A percentile compares a stretch with the other conserved stretches of the same genome.
Evolutionary conservation across 2,888 invertebrate species (phyloP).

Genomic region (Siphlonurus alternatus): DNA sequence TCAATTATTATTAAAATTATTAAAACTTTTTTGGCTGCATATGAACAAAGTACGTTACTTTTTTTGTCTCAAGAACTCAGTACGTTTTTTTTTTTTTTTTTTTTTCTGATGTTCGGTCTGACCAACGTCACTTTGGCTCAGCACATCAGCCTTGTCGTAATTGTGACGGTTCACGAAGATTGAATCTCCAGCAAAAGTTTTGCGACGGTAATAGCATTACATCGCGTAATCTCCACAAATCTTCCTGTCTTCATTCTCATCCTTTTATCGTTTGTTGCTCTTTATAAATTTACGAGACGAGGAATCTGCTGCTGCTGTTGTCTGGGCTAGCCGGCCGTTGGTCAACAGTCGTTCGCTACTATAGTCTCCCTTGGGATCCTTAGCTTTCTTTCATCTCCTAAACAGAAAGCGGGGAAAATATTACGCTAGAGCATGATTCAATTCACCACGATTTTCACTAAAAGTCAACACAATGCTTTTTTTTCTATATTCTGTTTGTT

Average conservation of each 20-base stretch:
- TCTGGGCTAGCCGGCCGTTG: neutral
- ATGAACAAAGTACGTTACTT: no score
- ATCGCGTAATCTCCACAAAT: slow-evolving; percentile 3
- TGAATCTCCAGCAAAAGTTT: neutral
- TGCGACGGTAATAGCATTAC: neutral
- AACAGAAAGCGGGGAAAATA: neutral
- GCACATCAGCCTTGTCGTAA: no score
- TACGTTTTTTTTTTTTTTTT: neutral
- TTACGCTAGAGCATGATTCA: neutral
- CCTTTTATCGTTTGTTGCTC: slow-evolving; percentile 3
- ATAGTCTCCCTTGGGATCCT: neutral
- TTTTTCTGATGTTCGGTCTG: neutral
- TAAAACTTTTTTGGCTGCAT: no score
- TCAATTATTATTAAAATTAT: no score
- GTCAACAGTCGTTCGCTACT: neutral
- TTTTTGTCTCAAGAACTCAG: no score
- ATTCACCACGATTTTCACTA: neutral
- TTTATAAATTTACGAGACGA: slow-evolving; percentile 1
- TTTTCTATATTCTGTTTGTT: neutral
- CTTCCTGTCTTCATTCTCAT: slow-evolving; percentile 1
- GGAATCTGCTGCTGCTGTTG: neutral
- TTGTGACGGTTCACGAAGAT: neutral
- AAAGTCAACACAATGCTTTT: neutral
- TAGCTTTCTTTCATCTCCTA: neutral
- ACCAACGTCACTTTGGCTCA: neutral